Evolutionary conservation across 2,797 vertebrate genomes (phyloP), one percentile per base, ranked within the genome.

Genomic region (Sebastiscus albofasciatus): DNA sequence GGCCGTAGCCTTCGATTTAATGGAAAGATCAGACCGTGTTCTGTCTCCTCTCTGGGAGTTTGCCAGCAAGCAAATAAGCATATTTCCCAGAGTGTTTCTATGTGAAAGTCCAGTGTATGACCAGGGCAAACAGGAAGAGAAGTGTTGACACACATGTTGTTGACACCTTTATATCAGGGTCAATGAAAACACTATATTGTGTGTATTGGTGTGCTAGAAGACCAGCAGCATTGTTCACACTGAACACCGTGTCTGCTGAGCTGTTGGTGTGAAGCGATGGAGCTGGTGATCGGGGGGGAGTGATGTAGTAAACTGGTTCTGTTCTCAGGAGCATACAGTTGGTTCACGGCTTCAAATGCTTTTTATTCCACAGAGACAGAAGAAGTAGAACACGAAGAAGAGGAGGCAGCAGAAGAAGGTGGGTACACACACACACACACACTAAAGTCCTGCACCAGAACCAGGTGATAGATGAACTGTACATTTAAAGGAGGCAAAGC

Each of bases 361-460:
- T 73, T 61, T 72, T 34, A 9, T 20, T 34, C 6, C 24, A 36
- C 31, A 56, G 12, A 87, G 11, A 78, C 74, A 52, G 81, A 83
- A 77, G 36, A 39, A 24, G 75, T 12, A 55, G 69, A 31, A 55
- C 31, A 84, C 3, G 69, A 82, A 34, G 72, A 5, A 72, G 87
- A 88, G 67, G 88, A 85, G 22, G 67, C 54, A 62, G 76, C 56
- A 64, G 82, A 82, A 33, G 83, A 86, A 75, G 90, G 89, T 91
- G 14, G 5, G 61, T 14, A 22, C 14, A 6, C 8, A 34, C 46
- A 70, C 72, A 70, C 42, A 33, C 14, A 42, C 29, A 42, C 56
- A 52, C 3, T 13, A 26, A 3, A 34, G 58, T 31, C 58, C 18
- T 60, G 27, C 5, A 33, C 61, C 65, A 49, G 10, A 10, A 4